Conservation (phyloP, 2,113 vertebrate genomes). For the Aix galericulata region DNA sequence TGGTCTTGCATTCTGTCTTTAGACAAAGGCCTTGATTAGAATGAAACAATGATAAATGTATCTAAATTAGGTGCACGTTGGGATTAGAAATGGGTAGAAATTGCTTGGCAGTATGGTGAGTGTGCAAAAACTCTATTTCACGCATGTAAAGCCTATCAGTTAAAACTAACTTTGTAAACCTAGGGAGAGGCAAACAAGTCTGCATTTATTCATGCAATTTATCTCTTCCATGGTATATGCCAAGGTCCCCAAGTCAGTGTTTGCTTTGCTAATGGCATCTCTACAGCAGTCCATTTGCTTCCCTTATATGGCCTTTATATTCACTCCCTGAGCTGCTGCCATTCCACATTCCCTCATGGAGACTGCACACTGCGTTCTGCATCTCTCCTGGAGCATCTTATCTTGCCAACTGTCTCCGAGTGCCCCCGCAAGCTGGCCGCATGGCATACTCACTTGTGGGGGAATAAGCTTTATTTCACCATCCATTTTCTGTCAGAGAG, state of each 20-base stretch:
- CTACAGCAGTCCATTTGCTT: slow-evolving; percentile 46
- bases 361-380: not conserved
- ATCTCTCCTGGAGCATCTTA: slow-evolving; percentile 34
- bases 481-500: not conserved
- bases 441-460: not conserved
- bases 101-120: slow-evolving; percentile 12
- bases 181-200: slow-evolving; percentile 4
- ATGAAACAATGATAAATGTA: not conserved
- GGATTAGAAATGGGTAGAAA: slow-evolving; percentile 9
- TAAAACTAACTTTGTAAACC: slow-evolving; percentile 28
- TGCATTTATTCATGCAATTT: slow-evolving; percentile 49
- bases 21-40: not conserved
- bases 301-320: slow-evolving; percentile 61
- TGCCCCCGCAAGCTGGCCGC: slow-evolving; percentile 15
- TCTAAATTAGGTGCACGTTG: not conserved
- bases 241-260: slow-evolving; percentile 42
- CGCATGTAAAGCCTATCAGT: slow-evolving; percentile 15
- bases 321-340: slow-evolving; percentile 35
- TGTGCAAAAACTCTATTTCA: slow-evolving; percentile 35
- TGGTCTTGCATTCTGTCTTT: not conserved
- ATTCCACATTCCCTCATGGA: slow-evolving; percentile 24
- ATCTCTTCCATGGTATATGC: slow-evolving; percentile 37
- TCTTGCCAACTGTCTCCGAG: slow-evolving; percentile 20
- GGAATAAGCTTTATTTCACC: slow-evolving; percentile 22
- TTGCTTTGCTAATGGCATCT: slow-evolving; percentile 50